phyloP scores from a whole-genome alignment of 2,113 vertebrate species.

The Phoenicopterus ruber region DNA sequence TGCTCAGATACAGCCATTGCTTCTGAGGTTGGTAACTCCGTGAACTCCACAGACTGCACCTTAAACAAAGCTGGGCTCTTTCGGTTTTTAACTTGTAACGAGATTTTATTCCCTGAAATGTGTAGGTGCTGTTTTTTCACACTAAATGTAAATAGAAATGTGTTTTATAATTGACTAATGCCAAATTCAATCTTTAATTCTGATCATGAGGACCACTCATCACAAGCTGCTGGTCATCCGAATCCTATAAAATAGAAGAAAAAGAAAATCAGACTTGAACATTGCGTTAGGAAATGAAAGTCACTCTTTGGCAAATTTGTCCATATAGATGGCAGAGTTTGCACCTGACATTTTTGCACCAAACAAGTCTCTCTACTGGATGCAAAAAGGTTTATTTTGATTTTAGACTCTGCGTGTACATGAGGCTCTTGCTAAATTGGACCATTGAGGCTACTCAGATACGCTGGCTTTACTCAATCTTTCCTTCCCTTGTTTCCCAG shows the following conservation, averaged over 20 bases:
- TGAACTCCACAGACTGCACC: background rate
- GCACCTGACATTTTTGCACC: background rate
- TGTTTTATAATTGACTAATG: background rate
- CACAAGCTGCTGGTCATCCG: conserved; percentile 62
- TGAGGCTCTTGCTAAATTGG: background rate
- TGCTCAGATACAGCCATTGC: background rate
- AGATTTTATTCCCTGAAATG: background rate
- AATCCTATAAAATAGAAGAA: conserved; percentile 58
- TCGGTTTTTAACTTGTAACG: background rate
- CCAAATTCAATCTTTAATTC: background rate
- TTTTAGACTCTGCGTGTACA: background rate
- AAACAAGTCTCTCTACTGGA: background rate
- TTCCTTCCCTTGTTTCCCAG: background rate
- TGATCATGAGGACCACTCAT: conserved; percentile 44
- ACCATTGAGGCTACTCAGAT: background rate
- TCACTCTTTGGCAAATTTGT: background rate
- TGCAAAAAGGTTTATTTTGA: background rate
- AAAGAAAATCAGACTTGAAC: background rate
- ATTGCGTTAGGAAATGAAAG: background rate
- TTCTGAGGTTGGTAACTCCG: background rate
- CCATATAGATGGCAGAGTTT: background rate
- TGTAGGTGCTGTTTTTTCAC: background rate
- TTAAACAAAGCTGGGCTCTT: background rate
- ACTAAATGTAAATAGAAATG: background rate
- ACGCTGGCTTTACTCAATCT: background rate